These are phyloP conservation scores for Caenorhabditis elegans DNA, from an alignment of 1,140 invertebrate species.

Conservation along the genomic window DNA sequence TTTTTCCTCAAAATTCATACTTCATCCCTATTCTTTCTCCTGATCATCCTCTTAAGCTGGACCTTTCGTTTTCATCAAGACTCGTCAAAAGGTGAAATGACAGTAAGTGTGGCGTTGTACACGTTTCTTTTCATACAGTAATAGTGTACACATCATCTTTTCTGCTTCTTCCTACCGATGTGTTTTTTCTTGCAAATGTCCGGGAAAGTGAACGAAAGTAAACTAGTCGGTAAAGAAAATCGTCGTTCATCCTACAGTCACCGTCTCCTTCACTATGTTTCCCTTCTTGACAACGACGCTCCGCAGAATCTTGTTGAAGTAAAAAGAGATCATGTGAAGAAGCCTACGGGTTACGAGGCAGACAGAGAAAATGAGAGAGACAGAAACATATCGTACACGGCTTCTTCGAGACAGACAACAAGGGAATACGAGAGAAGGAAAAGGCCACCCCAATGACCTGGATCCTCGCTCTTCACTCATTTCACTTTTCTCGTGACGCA, in stretches of 20 bases:
- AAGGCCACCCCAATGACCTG: constrained; percentile 25
- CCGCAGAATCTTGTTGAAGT: background rate
- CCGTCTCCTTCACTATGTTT: background rate
- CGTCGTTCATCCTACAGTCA: constrained; percentile 9
- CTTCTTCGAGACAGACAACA: background rate
- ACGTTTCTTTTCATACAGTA: constrained; percentile 26
- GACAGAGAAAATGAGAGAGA: background rate
- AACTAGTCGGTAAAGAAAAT: constrained; percentile 29
- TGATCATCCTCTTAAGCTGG: constrained; percentile 13
- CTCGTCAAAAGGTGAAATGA: constrained; percentile 18
- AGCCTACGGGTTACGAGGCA: background rate
- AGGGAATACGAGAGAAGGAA: background rate
- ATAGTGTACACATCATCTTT: constrained; percentile 19
- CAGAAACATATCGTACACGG: constrained; percentile 21
- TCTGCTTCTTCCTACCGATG: background rate
- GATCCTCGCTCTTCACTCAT: constrained; percentile 31
- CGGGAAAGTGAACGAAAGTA: constrained; percentile 21
- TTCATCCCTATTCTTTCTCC: background rate
- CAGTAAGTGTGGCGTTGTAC: constrained; percentile 21
- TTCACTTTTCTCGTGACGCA: constrained; percentile 32
- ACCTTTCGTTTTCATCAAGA: constrained; percentile 10
- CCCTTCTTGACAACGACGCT: constrained; percentile 1
- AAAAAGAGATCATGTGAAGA: background rate
- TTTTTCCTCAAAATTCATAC: background rate
- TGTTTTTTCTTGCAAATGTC: constrained; percentile 16